Base-by-base conservation (phyloP, 2,797 vertebrate genomes). In the Spinus olivaceus region DNA sequence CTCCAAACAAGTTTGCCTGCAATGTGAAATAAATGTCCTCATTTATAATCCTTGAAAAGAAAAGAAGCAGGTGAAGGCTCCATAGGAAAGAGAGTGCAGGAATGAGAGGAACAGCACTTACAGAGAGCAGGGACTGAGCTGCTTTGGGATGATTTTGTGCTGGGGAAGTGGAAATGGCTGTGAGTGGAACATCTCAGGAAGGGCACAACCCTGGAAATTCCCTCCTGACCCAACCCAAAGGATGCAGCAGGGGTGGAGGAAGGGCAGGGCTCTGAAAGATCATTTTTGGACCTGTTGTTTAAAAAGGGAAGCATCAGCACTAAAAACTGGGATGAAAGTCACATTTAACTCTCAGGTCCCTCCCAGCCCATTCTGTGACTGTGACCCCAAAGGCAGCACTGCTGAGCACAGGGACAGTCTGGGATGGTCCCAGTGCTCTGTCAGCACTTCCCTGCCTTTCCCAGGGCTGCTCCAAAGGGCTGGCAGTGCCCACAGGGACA, bases 1-100 rank as follows among this genome's bases (percentile, higher is more conserved):
- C 86, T 90, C 61, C 61, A 92, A 88, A 91, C 47, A 95, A 90
- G 81, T 73, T 92, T 74, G 50, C 65, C 46, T 69, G 65, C 65
- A 41, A 53, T 63, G 37, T 61, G 84, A 81, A 93, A 92, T 60
- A 63, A 87, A 86, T 56, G 69, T 71, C 47, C 80, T 80, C 51
- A 73, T 92, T 95, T 86, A 72, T 72, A 92, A 73, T 60, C 37
- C 70, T 51, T 32, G 53, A 73, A 63, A 86, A 86, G 61, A 86
- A 71, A 85, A 56, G 57, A 54, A 71, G 32, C 41, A 82, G 76
- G 73, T 77, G 83, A 88, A 88, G 28, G 17, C 6, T 81, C 74
- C 35, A 69, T 73, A 39, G 47, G 70, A n/a, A 91, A 57, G 44
- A 77, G 30, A 76, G 23, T 10, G 63, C 5, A 42, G 70, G 50